Conservation (phyloP, 1,140 invertebrate genomes). For the Paralvinella palmiformis region DNA sequence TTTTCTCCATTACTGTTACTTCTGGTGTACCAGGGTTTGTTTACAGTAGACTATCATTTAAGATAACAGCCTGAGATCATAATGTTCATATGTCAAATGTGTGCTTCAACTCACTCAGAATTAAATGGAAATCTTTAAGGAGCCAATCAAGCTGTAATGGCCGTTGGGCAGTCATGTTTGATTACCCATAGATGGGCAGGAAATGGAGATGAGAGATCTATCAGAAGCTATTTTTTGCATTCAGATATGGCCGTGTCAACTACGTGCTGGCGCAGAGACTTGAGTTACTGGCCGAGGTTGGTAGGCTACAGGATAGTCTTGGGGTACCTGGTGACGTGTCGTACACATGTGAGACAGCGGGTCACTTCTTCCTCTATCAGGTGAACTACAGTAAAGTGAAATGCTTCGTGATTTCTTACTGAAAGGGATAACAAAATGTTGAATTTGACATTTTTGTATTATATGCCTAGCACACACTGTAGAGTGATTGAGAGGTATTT, state of each 20-base stretch:
- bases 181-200: too few relatives aligned
- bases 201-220: neutral
- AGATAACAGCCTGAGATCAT: too few relatives aligned
- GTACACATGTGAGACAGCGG: constrained; percentile 97
- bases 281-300: constrained; percentile 84
- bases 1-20: too few relatives aligned
- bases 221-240: constrained; percentile 17
- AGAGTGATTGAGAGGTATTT: neutral
- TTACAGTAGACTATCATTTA: too few relatives aligned
- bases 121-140: too few relatives aligned
- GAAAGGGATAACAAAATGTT: neutral
- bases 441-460: constrained; percentile 5
- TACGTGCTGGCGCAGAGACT: constrained; percentile 92
- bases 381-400: constrained; percentile 25
- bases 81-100: too few relatives aligned
- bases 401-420: neutral
- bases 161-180: too few relatives aligned
- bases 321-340: constrained; percentile 80
- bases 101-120: too few relatives aligned
- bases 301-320: constrained; percentile 76
- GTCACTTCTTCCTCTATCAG: constrained; percentile 62
- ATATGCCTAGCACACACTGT: neutral
- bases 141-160: too few relatives aligned
- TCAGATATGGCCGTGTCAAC: constrained; percentile 95
- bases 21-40: too few relatives aligned